Conservation (phyloP, 2,113 vertebrate species). For the Paracanthobrama guichenoti region DNA sequence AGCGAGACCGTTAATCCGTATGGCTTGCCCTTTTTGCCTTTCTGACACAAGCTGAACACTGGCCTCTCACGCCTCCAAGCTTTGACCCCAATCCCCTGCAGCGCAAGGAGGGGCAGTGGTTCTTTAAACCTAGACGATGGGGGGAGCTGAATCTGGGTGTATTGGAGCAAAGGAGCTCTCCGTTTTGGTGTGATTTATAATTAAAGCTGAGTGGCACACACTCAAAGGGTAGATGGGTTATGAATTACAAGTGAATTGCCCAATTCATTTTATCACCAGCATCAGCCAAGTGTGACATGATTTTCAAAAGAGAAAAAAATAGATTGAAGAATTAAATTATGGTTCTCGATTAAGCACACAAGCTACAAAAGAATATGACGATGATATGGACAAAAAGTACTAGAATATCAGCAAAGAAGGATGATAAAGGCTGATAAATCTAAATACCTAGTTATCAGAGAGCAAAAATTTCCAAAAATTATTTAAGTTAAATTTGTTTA, state of each 20-base stretch:
- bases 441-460: constrained; percentile 41
- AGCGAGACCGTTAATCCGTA: constrained; percentile 4
- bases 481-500: too few species aligned
- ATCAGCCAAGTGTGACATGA: constrained; percentile 71
- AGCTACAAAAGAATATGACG: constrained; percentile 60
- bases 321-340: constrained; percentile 74
- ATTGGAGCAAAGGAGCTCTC: constrained; percentile 13
- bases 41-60: constrained; percentile 45
- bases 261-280: constrained; percentile 60
- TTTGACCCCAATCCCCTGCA: constrained; percentile 38
- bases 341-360: constrained; percentile 73
- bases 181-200: constrained; percentile 62
- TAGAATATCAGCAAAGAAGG: constrained; percentile 62
- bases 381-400: constrained; percentile 58
- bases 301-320: constrained; percentile 67
- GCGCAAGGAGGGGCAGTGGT: neutral
- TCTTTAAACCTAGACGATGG: neutral
- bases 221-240: constrained; percentile 46
- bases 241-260: constrained; percentile 45
- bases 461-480: neutral
- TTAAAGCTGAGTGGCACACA: constrained; percentile 51
- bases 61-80: constrained; percentile 39
- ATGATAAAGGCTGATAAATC: constrained; percentile 72
- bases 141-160: neutral
- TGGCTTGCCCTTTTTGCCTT: constrained; percentile 44